A percentile compares a stretch with the other conserved stretches of the same genome.
Evolutionary conservation across 1,140 invertebrate species (phyloP).

Genomic region (Leptinotarsa defecta): DNA sequence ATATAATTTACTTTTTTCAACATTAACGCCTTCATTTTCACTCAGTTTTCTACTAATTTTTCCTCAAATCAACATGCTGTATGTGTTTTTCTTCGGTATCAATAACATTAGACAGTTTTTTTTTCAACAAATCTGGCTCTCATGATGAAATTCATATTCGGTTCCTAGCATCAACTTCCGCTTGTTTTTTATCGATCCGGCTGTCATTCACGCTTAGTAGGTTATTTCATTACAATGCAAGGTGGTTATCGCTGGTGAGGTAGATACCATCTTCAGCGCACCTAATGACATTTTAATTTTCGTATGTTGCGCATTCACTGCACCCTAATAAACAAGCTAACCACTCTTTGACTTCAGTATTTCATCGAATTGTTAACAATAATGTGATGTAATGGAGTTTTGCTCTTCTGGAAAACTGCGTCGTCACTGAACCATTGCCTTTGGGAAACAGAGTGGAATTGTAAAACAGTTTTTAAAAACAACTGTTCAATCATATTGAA

Average conservation of each 20-base stretch:
- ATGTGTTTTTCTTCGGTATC: too few relatives aligned
- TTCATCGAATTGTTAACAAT: conserved; percentile 2
- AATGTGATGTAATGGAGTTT: not conserved
- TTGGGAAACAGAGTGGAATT: not conserved
- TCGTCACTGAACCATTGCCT: not conserved
- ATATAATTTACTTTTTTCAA: too few relatives aligned
- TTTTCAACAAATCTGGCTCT: too few relatives aligned
- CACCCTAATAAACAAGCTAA: conserved; percentile 1
- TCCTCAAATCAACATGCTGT: too few relatives aligned
- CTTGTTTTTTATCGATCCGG: not conserved
- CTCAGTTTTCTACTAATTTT: too few relatives aligned
- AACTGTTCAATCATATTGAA: too few relatives aligned
- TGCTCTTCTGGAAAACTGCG: not conserved
- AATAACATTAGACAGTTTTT: too few relatives aligned
- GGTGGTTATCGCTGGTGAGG: not conserved
- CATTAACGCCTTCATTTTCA: too few relatives aligned
- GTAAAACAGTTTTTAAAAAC: too few relatives aligned
- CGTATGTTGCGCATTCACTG: not conserved
- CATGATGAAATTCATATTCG: too few relatives aligned
- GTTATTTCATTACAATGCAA: not conserved
- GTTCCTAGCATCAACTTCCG: too few relatives aligned
- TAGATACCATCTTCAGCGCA: not conserved
- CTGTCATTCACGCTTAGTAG: not conserved
- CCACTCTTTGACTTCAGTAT: not conserved
- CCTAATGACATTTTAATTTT: conserved; percentile 7